Base-by-base conservation (phyloP, 2,797 vertebrate genomes). In the Potorous gilbertii region DNA sequence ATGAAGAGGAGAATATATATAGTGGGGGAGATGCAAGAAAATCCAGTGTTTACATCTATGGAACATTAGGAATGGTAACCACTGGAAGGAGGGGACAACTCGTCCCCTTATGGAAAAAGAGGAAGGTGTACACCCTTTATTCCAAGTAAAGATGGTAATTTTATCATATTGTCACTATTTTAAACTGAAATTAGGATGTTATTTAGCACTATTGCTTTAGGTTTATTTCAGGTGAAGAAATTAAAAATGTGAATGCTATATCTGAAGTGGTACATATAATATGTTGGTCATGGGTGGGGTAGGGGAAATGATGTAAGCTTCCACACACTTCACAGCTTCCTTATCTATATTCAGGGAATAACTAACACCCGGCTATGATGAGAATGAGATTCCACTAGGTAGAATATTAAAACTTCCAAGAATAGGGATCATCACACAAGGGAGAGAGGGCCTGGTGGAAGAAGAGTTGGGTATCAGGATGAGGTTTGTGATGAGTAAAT, bases 231-330 rank as follows among this genome's bases (percentile, higher is more conserved):
- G 92, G 94, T 87, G 87, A 93, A 56, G 28, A 93, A 95, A 95
- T 92, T 91, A 95, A 56, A 95, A 95, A 95, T 95, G 16, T 55
- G 5, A 97, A 92, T 56, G 90, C 87, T 95, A 95, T 54, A 62
- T 91, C n/a, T 94, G 92, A 96, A 66, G 54, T n/a, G n/a, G 90
- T 52, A 96, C 91, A 54, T 89, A 95, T 4, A 94, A 96, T 93
- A 57, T 74, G 94, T 56, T 91, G 9, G 12, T 8, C 27, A 54
- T 92, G 92, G 93, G 0, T 92, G 57, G 57, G n/a, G 14, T 92
- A 40, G 24, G 31, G n/a, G 12, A 93, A 50, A 92, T 93, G 74
- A 92, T 46, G 14, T 55, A 94, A 96, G 46, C 21, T 87, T 34
- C 54, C 56, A 92, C 14, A 90, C 13, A 90, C 55, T 91, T 95